Percentiles rank a stretch among this genome's conserved stretches.
phyloP scores from a whole-genome alignment of 2,113 vertebrate species.

The Myotis yumanensis region DNA sequence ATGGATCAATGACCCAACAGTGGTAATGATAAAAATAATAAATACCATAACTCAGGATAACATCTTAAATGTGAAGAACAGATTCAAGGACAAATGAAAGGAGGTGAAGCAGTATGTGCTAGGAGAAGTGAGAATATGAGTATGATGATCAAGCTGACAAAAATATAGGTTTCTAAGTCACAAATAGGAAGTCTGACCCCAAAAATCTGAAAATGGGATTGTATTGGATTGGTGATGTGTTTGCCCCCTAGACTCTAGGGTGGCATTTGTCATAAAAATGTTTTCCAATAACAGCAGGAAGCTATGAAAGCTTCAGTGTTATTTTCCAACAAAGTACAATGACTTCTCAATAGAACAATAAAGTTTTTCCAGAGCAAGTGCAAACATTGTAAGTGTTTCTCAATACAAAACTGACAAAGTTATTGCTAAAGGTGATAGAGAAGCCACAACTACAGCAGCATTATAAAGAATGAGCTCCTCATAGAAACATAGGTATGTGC shows the following conservation, averaged over 20 bases:
- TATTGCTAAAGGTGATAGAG: constrained; percentile 38
- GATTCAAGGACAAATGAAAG: neutral
- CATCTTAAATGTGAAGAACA: neutral
- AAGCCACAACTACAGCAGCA: neutral
- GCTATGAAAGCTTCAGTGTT: constrained; percentile 26
- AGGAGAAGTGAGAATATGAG: neutral
- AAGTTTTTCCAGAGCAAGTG: constrained; percentile 41
- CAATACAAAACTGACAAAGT: neutral
- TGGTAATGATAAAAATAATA: constrained; percentile 3
- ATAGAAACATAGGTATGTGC: neutral
- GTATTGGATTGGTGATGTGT: neutral
- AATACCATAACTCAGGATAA: neutral
- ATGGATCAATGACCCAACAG: neutral
- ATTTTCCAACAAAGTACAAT: constrained; percentile 52
- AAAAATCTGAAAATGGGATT: constrained; percentile 36
- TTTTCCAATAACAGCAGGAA: constrained; percentile 49
- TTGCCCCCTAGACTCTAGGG: neutral
- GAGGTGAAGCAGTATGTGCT: neutral
- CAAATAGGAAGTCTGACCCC: neutral
- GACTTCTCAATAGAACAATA: constrained; percentile 42
- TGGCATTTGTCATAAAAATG: constrained; percentile 8
- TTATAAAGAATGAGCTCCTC: neutral
- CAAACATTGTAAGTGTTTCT: constrained; percentile 32
- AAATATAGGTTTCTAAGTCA: neutral
- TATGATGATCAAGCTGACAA: neutral